phyloP scores from a whole-genome alignment of 2,888 invertebrate genomes.

The Eupithecia subfuscata region DNA sequence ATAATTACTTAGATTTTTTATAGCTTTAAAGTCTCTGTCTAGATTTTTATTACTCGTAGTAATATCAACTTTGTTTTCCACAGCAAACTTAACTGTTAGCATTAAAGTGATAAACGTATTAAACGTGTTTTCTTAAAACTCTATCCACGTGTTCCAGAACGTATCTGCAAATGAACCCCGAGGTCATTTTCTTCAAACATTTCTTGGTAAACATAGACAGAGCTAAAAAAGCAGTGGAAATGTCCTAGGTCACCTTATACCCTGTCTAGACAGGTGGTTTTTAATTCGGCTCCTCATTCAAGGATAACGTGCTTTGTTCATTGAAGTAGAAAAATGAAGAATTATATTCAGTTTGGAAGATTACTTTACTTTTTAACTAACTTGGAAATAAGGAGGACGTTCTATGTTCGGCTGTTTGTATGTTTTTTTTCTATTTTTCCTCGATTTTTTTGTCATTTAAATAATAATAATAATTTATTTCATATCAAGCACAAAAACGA shows the following conservation, averaged over 20 bases:
- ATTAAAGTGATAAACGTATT: background rate
- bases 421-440: no score
- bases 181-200: background rate
- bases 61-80: background rate
- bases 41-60: no score
- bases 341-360: background rate
- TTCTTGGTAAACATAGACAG: slow-evolving; percentile 1
- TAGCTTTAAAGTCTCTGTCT: no score
- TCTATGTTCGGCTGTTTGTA: no score
- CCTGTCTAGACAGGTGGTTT: slow-evolving; percentile 16
- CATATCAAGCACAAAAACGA: no score
- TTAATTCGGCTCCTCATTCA: background rate
- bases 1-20: background rate
- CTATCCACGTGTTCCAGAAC: background rate
- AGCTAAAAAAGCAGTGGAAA: slow-evolving; percentile 13
- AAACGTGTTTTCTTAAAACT: background rate
- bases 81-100: no score
- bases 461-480: no score
- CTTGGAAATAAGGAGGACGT: no score
- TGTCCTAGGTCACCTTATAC: slow-evolving; percentile 19
- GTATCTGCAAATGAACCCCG: background rate
- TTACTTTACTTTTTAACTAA: background rate
- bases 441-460: no score
- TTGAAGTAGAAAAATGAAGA: slow-evolving; percentile 2
- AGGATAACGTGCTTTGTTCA: slow-evolving; percentile 1